phyloP scores from a whole-genome alignment of 2,888 invertebrate genomes.

The Synanthedon myopaeformis region DNA sequence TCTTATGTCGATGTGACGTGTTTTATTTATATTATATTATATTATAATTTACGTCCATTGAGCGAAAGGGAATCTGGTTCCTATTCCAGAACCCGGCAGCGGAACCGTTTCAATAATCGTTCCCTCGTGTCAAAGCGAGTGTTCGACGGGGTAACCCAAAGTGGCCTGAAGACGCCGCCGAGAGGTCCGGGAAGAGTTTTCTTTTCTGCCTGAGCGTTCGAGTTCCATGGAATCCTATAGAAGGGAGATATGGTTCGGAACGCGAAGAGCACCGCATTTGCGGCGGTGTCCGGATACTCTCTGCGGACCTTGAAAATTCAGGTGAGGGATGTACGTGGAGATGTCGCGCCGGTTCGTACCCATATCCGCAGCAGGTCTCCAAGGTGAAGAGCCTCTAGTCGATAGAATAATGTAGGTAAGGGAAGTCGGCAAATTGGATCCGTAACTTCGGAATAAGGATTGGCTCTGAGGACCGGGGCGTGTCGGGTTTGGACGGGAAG shows the following conservation, averaged over 20 bases:
- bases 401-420: constrained; percentile 1
- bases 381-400: not conserved
- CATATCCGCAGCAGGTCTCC: not conserved
- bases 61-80: not conserved
- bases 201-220: not conserved
- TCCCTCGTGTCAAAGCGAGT: not conserved
- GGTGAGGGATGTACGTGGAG: not conserved
- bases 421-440: constrained; percentile 1
- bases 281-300: not conserved
- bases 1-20: not conserved
- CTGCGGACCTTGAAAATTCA: not conserved
- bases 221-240: not conserved
- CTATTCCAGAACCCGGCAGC: not conserved
- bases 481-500: constrained; percentile 1
- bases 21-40: too few relatives aligned
- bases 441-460: constrained; percentile 1
- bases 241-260: not conserved
- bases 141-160: not conserved
- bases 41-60: not conserved
- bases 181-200: not conserved
- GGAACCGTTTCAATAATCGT: not conserved
- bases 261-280: not conserved
- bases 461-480: constrained; percentile 1
- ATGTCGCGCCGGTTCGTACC: not conserved
- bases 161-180: not conserved